Base-by-base conservation (phyloP, 2,888 invertebrate species). In the Tiphia femorata region DNA sequence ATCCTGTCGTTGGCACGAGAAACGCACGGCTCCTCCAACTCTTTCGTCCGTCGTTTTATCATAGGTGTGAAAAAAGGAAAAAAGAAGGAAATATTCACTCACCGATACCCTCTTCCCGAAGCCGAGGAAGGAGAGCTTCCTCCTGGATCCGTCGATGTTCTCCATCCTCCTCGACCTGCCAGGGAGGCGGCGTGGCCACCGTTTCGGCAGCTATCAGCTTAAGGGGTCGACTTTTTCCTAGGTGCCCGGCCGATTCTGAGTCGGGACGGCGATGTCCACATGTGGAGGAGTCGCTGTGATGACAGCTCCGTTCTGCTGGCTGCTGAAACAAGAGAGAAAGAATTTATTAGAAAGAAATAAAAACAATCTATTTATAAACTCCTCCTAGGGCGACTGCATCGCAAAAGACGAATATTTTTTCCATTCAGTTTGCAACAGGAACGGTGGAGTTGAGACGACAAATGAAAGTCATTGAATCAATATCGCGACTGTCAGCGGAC, bases 41-140 rank as follows among this genome's bases (percentile, higher is more conserved):
- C n/a, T n/a, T n/a, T n/a, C n/a, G n/a, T n/a, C n/a, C n/a, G n/a
- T n/a, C n/a, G n/a, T n/a, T n/a, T n/a, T n/a, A n/a, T n/a, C n/a
- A n/a, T n/a, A n/a, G n/a, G n/a, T n/a, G n/a, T n/a, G n/a, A n/a
- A n/a, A n/a, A n/a, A n/a, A n/a, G n/a, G n/a, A n/a, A n/a, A n/a
- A n/a, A n/a, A 2, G 2, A 6, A 12, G 12, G 1, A 43, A 14
- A 19, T 10, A 14, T 17, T 50, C 19, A 74, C 81, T 81, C 58
- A 84, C 84, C 72, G 85, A 87, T 84, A 76, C 84, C 87, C 87
- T 87, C 78, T 88, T 87, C 59, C 87, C 87, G 78, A 92, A 91
- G 72, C 92, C 91, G 62, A 92, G 86, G 82, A 92, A 92, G 46
- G 91, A 91, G 51, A 92, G 85, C 80, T 92, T 92, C 83, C 90